Evolutionary conservation across 2,113 vertebrate species (phyloP).

Genomic region (Balaeniceps rex): DNA sequence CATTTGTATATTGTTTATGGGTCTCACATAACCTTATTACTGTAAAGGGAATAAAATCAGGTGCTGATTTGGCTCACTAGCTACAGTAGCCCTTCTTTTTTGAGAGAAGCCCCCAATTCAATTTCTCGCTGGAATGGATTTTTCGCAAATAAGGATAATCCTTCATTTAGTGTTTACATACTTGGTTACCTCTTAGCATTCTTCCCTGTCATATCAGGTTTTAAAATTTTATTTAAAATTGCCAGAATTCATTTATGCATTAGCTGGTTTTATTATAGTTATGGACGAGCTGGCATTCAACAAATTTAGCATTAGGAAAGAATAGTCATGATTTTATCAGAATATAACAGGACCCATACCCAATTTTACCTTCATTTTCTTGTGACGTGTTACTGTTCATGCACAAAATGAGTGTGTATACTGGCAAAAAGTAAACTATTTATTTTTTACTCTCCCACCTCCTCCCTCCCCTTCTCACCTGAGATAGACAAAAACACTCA

Average conservation of each 20-base stretch:
- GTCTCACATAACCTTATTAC: background rate
- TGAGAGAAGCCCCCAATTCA: slow-evolving; percentile 25
- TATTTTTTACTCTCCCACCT: background rate
- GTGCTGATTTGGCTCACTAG: slow-evolving; percentile 8
- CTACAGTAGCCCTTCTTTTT: background rate
- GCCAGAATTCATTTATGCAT: slow-evolving; percentile 53
- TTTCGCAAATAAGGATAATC: slow-evolving; percentile 58
- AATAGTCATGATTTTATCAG: slow-evolving; percentile 39
- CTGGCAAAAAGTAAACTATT: background rate
- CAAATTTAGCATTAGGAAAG: slow-evolving; percentile 34
- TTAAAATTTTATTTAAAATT: slow-evolving; percentile 53
- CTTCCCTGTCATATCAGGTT: slow-evolving; percentile 32
- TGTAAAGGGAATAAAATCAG: slow-evolving; percentile 6
- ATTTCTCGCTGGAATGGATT: slow-evolving; percentile 55
- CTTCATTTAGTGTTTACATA: slow-evolving; percentile 57
- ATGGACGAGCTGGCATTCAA: slow-evolving; percentile 22
- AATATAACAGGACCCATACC: background rate
- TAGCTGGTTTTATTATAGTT: slow-evolving; percentile 29
- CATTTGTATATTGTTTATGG: background rate
- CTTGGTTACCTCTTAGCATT: slow-evolving; percentile 47
- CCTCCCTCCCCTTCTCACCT: background rate
- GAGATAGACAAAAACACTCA: background rate
- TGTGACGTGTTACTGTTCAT: background rate
- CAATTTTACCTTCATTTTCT: slow-evolving; percentile 14
- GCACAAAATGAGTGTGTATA: background rate